Percentiles rank a stretch among this genome's conserved stretches.
Conservation (phyloP, 2,797 vertebrate species). For the Sorex maritimensis region DNA sequence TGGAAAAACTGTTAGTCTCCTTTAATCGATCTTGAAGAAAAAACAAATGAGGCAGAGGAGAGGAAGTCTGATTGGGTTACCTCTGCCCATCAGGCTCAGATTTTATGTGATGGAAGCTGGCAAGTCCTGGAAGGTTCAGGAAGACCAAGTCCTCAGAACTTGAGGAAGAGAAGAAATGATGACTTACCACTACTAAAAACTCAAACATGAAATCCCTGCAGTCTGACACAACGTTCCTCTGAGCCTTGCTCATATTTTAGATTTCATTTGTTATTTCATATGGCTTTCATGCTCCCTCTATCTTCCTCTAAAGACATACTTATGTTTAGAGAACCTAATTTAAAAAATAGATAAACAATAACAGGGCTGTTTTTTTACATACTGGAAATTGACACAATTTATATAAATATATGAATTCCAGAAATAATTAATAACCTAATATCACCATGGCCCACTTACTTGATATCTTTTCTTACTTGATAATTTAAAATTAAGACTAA, state of each 20-base stretch:
- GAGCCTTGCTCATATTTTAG: slow-evolving; percentile 31
- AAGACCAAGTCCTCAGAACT: background rate
- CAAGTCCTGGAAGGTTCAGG: background rate
- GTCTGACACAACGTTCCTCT: background rate
- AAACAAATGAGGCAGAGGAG: background rate
- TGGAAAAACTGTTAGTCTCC: background rate
- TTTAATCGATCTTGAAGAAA: background rate
- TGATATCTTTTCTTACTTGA: slow-evolving; percentile 36
- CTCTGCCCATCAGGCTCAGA: background rate
- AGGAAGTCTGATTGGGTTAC: background rate
- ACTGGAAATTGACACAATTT: slow-evolving; percentile 48
- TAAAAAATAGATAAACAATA: slow-evolving; percentile 63
- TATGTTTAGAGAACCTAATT: slow-evolving; percentile 44
- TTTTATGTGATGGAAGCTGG: background rate
- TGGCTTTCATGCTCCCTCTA: background rate
- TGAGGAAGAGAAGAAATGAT: slow-evolving; percentile 5
- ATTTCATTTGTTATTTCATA: background rate
- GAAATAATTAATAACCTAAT: slow-evolving; percentile 39
- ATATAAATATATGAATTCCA: background rate
- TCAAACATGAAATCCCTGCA: background rate
- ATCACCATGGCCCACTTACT: background rate
- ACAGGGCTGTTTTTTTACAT: slow-evolving; percentile 52
- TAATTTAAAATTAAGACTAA: background rate
- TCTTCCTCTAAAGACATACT: background rate
- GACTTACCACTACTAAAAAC: slow-evolving; percentile 8